A percentile compares a stretch with the other conserved stretches of the same genome.
These are phyloP conservation scores for Crocodylus rhombifer DNA, from an alignment of 2,797 vertebrate genomes.

Conservation along the genomic window DNA sequence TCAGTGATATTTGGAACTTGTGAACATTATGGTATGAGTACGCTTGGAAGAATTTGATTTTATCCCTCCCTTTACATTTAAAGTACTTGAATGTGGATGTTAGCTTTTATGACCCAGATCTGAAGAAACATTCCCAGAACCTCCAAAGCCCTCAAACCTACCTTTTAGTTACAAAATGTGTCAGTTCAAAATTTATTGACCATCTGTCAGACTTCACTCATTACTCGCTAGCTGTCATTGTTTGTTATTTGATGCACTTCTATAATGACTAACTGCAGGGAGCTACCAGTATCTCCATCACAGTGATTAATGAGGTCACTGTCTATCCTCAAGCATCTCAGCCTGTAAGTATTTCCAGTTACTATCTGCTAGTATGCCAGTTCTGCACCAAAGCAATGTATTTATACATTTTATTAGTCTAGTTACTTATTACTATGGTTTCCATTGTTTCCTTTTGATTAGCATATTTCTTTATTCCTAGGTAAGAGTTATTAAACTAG, in stretches of 20 bases:
- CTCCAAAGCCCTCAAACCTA: conserved; percentile 64
- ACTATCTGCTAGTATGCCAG: neutral
- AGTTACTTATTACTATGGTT: neutral
- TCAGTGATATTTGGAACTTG: conserved; percentile 30
- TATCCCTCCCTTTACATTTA: conserved; percentile 57
- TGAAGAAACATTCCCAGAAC: conserved; percentile 34
- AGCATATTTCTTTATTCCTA: neutral
- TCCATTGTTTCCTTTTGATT: neutral
- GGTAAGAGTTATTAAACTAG: neutral
- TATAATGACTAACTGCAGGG: conserved; percentile 77
- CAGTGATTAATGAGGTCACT: conserved; percentile 80
- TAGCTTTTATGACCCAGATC: conserved; percentile 70
- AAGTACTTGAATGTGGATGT: conserved; percentile 51
- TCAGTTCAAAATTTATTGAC: conserved; percentile 78
- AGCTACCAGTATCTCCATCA: conserved; percentile 72
- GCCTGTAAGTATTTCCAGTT: conserved; percentile 61
- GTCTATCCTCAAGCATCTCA: conserved; percentile 58
- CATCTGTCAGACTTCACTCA: conserved; percentile 81
- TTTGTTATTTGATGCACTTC: conserved; percentile 78
- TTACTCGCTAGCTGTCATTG: conserved; percentile 76
- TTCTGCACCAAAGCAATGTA: conserved; percentile 5
- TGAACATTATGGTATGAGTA: conserved; percentile 35
- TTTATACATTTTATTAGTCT: neutral
- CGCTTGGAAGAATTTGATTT: neutral
- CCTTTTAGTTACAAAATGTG: conserved; percentile 74